Evolutionary conservation across 2,113 vertebrate species (phyloP).

Genomic region (Carlito syrichta): DNA sequence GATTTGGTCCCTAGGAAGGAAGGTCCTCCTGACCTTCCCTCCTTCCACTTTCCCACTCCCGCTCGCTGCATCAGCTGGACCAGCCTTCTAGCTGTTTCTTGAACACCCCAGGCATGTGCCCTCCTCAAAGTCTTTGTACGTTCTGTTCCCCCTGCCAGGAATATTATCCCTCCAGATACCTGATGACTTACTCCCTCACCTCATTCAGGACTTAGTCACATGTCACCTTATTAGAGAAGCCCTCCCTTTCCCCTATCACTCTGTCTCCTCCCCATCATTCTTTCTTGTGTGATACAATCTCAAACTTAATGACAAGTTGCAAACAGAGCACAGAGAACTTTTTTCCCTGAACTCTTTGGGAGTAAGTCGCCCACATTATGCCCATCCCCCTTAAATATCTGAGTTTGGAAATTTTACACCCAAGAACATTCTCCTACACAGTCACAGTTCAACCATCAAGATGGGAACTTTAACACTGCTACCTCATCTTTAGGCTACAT

Average conservation of each 20-base stretch:
- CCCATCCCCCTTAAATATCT: background rate
- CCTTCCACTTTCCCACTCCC: background rate
- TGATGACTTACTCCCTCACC: background rate
- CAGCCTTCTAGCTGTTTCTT: background rate
- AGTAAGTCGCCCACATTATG: background rate
- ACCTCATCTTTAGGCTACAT: background rate
- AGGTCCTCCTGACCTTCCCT: background rate
- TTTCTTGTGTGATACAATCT: background rate
- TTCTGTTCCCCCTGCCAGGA: background rate
- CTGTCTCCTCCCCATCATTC: background rate
- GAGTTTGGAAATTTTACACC: background rate
- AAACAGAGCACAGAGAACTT: background rate
- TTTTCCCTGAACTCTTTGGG: background rate
- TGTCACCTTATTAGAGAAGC: background rate
- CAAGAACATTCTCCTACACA: background rate
- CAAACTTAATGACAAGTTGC: background rate
- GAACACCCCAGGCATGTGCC: accelerated
- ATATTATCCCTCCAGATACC: background rate
- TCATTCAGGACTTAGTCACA: background rate
- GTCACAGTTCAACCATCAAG: background rate
- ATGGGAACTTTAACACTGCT: background rate
- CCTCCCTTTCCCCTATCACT: background rate
- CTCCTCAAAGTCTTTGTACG: background rate
- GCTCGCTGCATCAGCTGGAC: background rate
- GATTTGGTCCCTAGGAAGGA: background rate